Evolutionary conservation across 1,140 invertebrate species (phyloP).

Genomic region (Caligus rogercresseyi): DNA sequence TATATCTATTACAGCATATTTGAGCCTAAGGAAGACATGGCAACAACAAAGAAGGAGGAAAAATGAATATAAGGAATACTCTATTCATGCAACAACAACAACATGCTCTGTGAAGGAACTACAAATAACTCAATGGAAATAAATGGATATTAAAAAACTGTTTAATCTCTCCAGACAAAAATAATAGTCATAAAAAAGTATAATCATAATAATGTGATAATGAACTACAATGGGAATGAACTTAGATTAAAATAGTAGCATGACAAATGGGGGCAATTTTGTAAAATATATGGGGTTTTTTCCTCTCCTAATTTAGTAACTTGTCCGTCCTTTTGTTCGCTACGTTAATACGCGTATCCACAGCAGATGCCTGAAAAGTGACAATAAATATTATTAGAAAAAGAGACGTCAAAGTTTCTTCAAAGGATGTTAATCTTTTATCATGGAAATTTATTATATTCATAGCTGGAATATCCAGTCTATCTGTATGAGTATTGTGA

Average conservation of each 20-base stretch:
- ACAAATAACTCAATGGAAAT: neutral
- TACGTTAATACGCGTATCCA: neutral
- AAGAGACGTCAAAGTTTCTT: too few species aligned
- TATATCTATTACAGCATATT: too few species aligned
- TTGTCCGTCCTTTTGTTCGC: constrained; percentile 13
- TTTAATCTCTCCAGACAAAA: neutral
- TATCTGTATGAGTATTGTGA: too few species aligned
- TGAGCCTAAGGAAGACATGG: too few species aligned
- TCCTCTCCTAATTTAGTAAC: constrained; percentile 16
- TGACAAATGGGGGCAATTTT: too few species aligned
- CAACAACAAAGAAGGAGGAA: too few species aligned
- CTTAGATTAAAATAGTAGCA: neutral
- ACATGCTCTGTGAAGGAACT: neutral
- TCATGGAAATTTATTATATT: neutral
- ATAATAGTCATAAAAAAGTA: too few species aligned
- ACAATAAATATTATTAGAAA: constrained; percentile 9
- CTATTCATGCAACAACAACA: too few species aligned
- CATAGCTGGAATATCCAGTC: neutral
- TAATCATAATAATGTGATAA: too few species aligned
- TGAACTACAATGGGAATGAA: neutral
- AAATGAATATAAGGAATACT: too few species aligned
- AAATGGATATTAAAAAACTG: neutral
- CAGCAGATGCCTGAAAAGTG: constrained; percentile 10
- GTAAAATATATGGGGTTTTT: too few species aligned
- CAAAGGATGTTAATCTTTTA: too few species aligned